Evolutionary conservation across 2,113 vertebrate species (phyloP), one percentile per base, ranked within the genome.

Genomic region (Amblyornis subalaris): DNA sequence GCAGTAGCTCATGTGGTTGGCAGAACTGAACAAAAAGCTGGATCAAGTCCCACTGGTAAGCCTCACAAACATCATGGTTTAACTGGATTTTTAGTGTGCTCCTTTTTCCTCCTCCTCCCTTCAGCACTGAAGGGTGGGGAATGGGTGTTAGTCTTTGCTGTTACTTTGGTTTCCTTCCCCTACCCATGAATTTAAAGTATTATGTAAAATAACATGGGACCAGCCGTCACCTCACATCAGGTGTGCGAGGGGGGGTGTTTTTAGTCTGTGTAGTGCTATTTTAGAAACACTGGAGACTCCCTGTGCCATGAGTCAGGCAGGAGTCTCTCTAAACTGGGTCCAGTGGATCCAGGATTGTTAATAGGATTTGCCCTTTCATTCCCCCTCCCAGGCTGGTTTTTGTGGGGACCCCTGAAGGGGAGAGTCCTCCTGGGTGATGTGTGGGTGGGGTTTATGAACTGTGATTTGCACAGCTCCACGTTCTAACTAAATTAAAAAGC

Each of bases 401-500:
- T 76, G 90, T 87, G 85, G 58, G 53, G 78, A 87, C 24, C 14
- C 44, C 23, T 45, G 65, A 82, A 71, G 44, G 74, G 77, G 66
- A 42, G 28, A 66, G 83, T 85, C 74, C 77, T 85, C 74, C 77
- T 72, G 85, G 74, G 65, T 93, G 71, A 74, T 50, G 72, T 73
- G 79, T 51, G 90, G 93, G 77, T 83, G 89, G 83, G 74, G 53
- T 79, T 76, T 74, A 91, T 79, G 86, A 93, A 88, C 89, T 92
- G 82, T 96, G 93, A 95, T 88, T 92, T 87, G 83, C 95, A 96
- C 85, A 94, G 80, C 74, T 85, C 77, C 48, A 71, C 7, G 3
- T 88, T 93, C 61, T 94, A 92, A 96, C 82, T 96, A 95, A 96
- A 95, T 97, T 97, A 96, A 97, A 96, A 79, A 91, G 74, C 94